These are phyloP conservation scores for Triops cancriformis DNA, from an alignment of 1,140 invertebrate species.

Conservation along the genomic window DNA sequence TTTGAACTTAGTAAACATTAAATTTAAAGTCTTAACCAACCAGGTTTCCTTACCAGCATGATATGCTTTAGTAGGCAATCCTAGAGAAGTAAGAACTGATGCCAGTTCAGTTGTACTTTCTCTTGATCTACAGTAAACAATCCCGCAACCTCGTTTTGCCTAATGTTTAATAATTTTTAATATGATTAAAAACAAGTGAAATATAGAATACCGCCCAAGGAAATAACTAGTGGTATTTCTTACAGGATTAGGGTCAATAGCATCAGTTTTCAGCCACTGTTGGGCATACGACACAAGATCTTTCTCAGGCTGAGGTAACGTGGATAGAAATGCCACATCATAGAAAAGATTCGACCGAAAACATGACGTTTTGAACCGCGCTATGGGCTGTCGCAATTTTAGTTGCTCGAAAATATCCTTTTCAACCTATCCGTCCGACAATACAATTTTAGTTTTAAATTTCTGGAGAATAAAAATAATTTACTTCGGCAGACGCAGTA, in stretches of 20 bases:
- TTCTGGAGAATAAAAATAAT: neutral
- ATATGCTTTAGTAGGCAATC: slow-evolving; percentile 51
- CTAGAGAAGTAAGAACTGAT: slow-evolving; percentile 43
- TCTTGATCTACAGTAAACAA: slow-evolving; percentile 59
- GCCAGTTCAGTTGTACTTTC: slow-evolving; percentile 56
- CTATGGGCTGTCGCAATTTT: slow-evolving; percentile 45
- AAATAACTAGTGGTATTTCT: no score
- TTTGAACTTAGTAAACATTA: no score
- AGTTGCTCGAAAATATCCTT: slow-evolving; percentile 51
- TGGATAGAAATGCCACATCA: slow-evolving; percentile 68
- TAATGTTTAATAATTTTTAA: slow-evolving; percentile 35
- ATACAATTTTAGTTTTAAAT: neutral
- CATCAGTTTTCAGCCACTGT: slow-evolving; percentile 37
- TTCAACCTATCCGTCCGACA: slow-evolving; percentile 40
- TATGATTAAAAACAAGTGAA: neutral
- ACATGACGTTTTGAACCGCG: slow-evolving; percentile 51
- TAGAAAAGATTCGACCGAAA: slow-evolving; percentile 61
- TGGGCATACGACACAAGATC: slow-evolving; percentile 63
- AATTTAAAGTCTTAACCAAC: neutral
- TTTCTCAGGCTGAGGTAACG: slow-evolving; percentile 61
- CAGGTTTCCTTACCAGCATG: slow-evolving; percentile 47
- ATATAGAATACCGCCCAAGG: no score
- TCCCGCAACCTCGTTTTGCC: slow-evolving; percentile 61
- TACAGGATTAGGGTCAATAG: slow-evolving; percentile 34
- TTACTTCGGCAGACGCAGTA: slow-evolving; percentile 56